Percentiles rank a stretch among this genome's conserved stretches.
Conservation (phyloP, 2,113 vertebrate genomes). For the Muscicapa adusta region DNA sequence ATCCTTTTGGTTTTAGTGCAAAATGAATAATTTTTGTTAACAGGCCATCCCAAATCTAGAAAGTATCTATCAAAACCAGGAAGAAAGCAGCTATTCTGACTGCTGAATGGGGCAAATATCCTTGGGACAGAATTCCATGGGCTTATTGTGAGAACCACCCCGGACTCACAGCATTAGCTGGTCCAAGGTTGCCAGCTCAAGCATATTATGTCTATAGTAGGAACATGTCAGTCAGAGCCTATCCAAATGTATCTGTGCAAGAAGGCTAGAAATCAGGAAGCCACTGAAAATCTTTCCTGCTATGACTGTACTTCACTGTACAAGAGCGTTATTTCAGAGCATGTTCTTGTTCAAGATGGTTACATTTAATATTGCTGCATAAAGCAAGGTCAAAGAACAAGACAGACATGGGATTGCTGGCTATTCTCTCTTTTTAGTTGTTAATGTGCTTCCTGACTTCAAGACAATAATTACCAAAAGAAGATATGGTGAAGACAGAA, state of each 20-base stretch:
- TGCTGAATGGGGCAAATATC: background rate
- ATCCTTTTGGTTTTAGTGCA: fast-evolving
- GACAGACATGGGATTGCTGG: background rate
- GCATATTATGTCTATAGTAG: background rate
- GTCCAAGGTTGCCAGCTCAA: background rate
- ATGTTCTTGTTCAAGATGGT: background rate
- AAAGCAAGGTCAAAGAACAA: background rate
- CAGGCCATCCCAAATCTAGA: background rate
- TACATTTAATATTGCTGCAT: background rate
- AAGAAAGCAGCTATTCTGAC: background rate
- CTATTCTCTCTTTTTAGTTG: background rate
- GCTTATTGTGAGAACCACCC: background rate
- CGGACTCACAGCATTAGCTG: background rate
- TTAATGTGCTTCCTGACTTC: background rate
- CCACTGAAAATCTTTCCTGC: background rate
- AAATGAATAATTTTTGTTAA: background rate
- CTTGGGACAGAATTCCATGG: background rate
- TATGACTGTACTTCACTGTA: background rate
- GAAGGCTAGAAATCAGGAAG: background rate
- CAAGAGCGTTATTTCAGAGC: background rate
- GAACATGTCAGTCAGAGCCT: background rate
- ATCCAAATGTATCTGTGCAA: background rate
- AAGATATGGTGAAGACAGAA: background rate
- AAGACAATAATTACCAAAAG: background rate
- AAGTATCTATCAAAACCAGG: background rate